phyloP scores from a whole-genome alignment of 1,140 invertebrate species.

The Coelopa frigida region DNA sequence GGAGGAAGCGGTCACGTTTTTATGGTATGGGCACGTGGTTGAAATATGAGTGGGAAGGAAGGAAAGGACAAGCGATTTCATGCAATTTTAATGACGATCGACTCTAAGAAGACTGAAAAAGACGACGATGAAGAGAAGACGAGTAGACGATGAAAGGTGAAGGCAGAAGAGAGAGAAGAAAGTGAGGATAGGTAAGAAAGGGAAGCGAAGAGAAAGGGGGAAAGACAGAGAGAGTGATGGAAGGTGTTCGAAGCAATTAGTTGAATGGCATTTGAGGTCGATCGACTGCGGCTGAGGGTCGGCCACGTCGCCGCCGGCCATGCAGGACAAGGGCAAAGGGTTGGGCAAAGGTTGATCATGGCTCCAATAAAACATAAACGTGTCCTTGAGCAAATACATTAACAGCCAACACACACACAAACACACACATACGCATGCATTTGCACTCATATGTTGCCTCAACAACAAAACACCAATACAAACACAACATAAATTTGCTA shows the following conservation, averaged over 20 bases:
- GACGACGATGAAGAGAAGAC: background rate
- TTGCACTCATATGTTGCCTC: background rate
- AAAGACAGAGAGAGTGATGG: background rate
- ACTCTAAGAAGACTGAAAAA: background rate
- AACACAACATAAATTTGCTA: background rate
- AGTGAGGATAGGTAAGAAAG: background rate
- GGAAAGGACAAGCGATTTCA: no score
- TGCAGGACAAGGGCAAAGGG: no score
- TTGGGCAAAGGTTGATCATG: no score
- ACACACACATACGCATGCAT: background rate
- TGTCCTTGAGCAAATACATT: background rate
- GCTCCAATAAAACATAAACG: no score
- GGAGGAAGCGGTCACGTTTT: no score
- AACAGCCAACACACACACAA: background rate
- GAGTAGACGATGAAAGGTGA: background rate
- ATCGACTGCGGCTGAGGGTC: no score
- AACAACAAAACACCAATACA: background rate
- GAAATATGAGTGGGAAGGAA: no score
- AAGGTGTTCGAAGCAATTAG: no score
- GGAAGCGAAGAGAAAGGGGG: background rate
- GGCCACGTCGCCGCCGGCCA: no score
- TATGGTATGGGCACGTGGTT: no score
- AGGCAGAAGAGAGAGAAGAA: background rate
- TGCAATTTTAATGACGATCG: no score
- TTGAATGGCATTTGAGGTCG: no score